Conservation (phyloP, 2,888 invertebrate species). For the Eulithis testata region DNA sequence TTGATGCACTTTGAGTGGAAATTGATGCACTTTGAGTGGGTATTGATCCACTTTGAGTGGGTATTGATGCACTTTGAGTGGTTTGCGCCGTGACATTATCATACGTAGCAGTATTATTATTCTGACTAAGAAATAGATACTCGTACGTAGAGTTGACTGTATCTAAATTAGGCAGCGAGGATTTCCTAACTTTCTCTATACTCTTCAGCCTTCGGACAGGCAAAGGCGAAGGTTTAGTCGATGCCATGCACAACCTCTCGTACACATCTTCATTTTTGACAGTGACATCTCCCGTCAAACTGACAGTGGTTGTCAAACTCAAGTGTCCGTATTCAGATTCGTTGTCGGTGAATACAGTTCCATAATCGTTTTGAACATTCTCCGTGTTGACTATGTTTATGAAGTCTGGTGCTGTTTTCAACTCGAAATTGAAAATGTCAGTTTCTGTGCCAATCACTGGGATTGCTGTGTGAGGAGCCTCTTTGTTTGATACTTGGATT, state of each 20-base stretch:
- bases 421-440: conserved; percentile 69
- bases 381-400: conserved; percentile 77
- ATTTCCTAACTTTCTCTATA: conserved; percentile 65
- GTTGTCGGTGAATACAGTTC: conserved; percentile 61
- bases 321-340: conserved; percentile 74
- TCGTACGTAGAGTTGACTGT: conserved; percentile 67
- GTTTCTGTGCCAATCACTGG: conserved; percentile 67
- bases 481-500: conserved; percentile 85
- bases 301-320: conserved; percentile 75
- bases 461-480: conserved; percentile 75
- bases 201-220: conserved; percentile 58
- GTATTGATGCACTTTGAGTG: conserved; percentile 10
- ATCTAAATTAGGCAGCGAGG: conserved; percentile 72
- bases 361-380: conserved; percentile 60
- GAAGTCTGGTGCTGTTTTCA: conserved; percentile 58
- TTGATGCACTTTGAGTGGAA: conserved; percentile 12
- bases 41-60: not conserved
- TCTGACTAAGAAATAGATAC: conserved; percentile 66
- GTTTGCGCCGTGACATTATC: conserved; percentile 2
- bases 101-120: conserved; percentile 39
- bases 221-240: conserved; percentile 62
- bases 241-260: conserved; percentile 72
- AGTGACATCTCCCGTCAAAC: conserved; percentile 53
- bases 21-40: conserved; percentile 4
- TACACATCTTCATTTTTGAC: conserved; percentile 56